Evolutionary conservation across 2,888 invertebrate genomes (phyloP).

Genomic region (Hirtodrosophila confusa): DNA sequence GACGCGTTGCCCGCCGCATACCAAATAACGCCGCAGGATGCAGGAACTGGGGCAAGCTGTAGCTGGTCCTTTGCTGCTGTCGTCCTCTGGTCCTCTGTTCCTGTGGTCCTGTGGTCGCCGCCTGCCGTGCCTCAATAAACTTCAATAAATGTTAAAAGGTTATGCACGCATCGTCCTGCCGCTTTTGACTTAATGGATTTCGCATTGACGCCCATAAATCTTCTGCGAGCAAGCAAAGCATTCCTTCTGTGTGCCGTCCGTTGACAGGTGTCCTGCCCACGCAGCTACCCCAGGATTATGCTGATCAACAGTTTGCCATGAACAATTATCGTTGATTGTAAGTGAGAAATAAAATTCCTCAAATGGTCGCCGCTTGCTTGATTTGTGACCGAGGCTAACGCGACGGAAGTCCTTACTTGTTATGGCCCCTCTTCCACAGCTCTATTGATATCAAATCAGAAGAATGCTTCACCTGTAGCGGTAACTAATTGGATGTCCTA

Average conservation of each 20-base stretch:
- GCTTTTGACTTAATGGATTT: conserved; percentile 74
- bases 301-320: conserved; percentile 74
- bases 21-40: conserved; percentile 58
- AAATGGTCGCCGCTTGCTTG: conserved; percentile 24
- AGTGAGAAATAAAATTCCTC: conserved; percentile 50
- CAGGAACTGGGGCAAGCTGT: conserved; percentile 3
- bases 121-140: conserved; percentile 66
- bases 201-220: conserved; percentile 75
- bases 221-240: conserved; percentile 37
- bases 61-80: too few species aligned
- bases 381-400: conserved; percentile 38
- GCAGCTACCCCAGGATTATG: conserved; percentile 21
- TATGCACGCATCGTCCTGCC: conserved; percentile 63
- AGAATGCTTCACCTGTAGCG: background rate
- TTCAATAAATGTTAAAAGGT: conserved; percentile 78
- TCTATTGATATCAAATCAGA: conserved; percentile 16
- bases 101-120: conserved; percentile 16
- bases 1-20: conserved; percentile 55
- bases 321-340: conserved; percentile 62
- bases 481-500: conserved; percentile 9
- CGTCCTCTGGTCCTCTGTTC: too few species aligned
- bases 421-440: conserved; percentile 13
- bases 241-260: conserved; percentile 22
- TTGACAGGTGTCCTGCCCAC: conserved; percentile 60
- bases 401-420: conserved; percentile 20